Evolutionary conservation across 2,113 vertebrate genomes (phyloP).

Genomic region (Corynorhinus townsendii): DNA sequence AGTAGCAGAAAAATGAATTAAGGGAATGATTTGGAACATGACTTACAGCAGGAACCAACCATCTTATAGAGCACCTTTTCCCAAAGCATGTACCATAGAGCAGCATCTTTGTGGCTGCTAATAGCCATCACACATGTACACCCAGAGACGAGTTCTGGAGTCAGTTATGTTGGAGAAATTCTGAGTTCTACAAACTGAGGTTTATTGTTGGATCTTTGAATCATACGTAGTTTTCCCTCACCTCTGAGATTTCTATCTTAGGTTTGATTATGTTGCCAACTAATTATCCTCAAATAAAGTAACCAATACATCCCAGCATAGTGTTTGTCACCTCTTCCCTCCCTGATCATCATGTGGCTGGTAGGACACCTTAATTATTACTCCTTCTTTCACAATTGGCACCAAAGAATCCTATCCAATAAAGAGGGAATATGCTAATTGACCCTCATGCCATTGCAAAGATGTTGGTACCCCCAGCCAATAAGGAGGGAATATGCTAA

Average conservation of each 20-base stretch:
- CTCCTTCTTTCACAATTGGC: not conserved
- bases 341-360: not conserved
- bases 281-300: not conserved
- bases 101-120: not conserved
- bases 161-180: not conserved
- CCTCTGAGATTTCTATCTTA: not conserved
- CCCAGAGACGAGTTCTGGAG: not conserved
- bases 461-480: too few relatives aligned
- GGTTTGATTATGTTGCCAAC: not conserved
- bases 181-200: not conserved
- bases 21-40: not conserved
- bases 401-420: not conserved
- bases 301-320: not conserved
- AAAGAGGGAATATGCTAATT: too few relatives aligned
- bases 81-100: rapidly evolving
- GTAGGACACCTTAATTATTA: not conserved
- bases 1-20: not conserved
- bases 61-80: not conserved
- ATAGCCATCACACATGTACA: rapidly evolving
- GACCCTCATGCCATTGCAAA: too few relatives aligned
- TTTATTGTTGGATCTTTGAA: not conserved
- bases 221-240: not conserved
- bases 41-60: not conserved
- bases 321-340: not conserved
- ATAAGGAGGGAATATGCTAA: too few relatives aligned